A percentile compares a stretch with the other conserved stretches of the same genome.
These are phyloP conservation scores for Catonia carolina DNA, from an alignment of 2,888 invertebrate genomes.

Conservation along the genomic window DNA sequence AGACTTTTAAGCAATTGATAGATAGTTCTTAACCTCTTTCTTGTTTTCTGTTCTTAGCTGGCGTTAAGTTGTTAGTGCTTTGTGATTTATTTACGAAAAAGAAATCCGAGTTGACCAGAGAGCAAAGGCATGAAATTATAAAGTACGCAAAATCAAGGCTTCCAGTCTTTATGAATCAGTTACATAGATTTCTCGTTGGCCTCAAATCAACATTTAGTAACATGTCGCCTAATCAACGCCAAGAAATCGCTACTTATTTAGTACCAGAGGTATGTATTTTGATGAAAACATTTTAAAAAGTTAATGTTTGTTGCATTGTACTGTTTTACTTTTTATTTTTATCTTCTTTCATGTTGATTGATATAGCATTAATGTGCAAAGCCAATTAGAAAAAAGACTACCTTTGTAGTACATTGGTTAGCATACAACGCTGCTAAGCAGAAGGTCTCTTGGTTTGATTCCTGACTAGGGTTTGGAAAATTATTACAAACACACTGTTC, in stretches of 20 bases:
- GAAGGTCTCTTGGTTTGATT: too few relatives aligned
- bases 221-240: slow-evolving; percentile 51
- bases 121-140: slow-evolving; percentile 60
- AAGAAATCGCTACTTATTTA: slow-evolving; percentile 56
- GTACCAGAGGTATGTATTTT: slow-evolving; percentile 60
- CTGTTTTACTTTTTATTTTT: too few relatives aligned
- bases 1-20: too few relatives aligned
- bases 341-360: too few relatives aligned
- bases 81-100: slow-evolving; percentile 59
- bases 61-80: slow-evolving; percentile 51
- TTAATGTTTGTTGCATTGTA: background rate
- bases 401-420: too few relatives aligned
- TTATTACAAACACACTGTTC: too few relatives aligned
- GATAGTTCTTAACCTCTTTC: slow-evolving; percentile 1
- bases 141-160: slow-evolving; percentile 58
- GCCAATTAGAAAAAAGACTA: too few relatives aligned
- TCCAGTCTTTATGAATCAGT: slow-evolving; percentile 57
- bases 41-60: too few relatives aligned
- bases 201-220: slow-evolving; percentile 53
- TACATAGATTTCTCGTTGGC: slow-evolving; percentile 53
- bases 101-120: slow-evolving; percentile 53
- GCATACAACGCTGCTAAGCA: too few relatives aligned
- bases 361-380: too few relatives aligned
- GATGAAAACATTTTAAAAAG: background rate
- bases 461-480: too few relatives aligned